phyloP scores from a whole-genome alignment of 30 jellyfish, hydroid and myxozoan genomes.

The Hydractinia echinata region DNA sequence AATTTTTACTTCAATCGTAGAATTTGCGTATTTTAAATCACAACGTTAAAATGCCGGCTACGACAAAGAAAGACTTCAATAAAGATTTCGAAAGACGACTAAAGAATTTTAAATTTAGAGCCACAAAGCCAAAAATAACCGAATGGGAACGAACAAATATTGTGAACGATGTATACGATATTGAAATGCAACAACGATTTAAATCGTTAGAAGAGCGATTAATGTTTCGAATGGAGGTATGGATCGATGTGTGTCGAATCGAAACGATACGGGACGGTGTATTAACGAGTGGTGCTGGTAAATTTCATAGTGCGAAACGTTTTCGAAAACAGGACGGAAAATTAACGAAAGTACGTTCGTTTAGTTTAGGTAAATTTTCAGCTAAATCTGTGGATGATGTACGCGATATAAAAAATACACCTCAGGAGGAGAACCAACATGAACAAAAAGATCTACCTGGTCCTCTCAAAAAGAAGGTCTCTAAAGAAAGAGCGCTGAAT shows the following conservation, averaged over 20 bases:
- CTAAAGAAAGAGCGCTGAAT: not conserved
- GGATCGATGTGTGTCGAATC: conserved; percentile 17
- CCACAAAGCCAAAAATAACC: not conserved
- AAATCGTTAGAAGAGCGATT: conserved; percentile 14
- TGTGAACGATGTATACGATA: conserved; percentile 16
- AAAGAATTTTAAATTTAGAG: not conserved
- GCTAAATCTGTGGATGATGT: conserved; percentile 16
- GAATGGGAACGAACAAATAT: conserved; percentile 1
- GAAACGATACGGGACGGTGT: not conserved
- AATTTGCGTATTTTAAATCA: too few species aligned
- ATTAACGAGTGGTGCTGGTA: not conserved
- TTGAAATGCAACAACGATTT: conserved; percentile 6
- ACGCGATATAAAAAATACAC: not conserved
- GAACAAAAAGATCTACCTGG: conserved; percentile 1
- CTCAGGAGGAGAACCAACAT: not conserved
- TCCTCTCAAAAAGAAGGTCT: not conserved
- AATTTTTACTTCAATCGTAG: too few species aligned
- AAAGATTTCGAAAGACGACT: conserved; percentile 16
- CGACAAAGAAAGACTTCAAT: not conserved
- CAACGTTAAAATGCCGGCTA: not conserved
- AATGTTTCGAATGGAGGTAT: not conserved
- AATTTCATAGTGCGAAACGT: conserved; percentile 14
- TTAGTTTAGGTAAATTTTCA: not conserved
- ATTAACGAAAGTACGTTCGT: not conserved
- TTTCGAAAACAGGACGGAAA: conserved; percentile 12